Evolutionary conservation across 2,797 vertebrate genomes (phyloP).

Genomic region (Loriculus beryllinus): DNA sequence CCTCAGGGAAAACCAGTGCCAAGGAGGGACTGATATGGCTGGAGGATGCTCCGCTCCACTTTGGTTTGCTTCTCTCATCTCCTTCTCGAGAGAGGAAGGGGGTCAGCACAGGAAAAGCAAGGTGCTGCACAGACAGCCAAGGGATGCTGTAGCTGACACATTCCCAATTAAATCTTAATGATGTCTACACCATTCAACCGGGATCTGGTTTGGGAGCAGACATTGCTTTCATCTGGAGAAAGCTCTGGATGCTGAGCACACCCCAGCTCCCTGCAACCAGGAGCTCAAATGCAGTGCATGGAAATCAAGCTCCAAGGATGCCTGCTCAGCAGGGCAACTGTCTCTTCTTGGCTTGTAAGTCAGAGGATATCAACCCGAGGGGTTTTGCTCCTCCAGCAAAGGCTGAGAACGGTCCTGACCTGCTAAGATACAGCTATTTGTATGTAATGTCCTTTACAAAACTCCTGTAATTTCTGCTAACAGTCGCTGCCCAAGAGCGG

Average conservation of each 20-base stretch:
- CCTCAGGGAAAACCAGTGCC: not conserved
- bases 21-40: not conserved
- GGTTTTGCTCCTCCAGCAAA: not conserved
- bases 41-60: not conserved
- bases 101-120: not conserved
- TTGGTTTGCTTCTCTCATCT: not conserved
- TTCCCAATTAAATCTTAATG: not conserved
- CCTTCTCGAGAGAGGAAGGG: not conserved
- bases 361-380: not conserved
- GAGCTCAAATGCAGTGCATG: not conserved
- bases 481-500: not conserved
- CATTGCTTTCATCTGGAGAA: not conserved
- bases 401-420: not conserved
- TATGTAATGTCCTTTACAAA: constrained; percentile 41
- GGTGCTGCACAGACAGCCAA: not conserved
- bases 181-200: not conserved
- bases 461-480: constrained; percentile 38
- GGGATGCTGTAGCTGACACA: not conserved
- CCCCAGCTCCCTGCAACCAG: not conserved
- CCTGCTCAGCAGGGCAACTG: not conserved
- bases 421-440: not conserved
- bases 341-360: not conserved
- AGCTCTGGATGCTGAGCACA: not conserved
- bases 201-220: not conserved
- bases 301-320: not conserved